These are phyloP conservation scores for Lithophane leautieri DNA, from an alignment of 2,888 invertebrate species.

Conservation along the genomic window DNA sequence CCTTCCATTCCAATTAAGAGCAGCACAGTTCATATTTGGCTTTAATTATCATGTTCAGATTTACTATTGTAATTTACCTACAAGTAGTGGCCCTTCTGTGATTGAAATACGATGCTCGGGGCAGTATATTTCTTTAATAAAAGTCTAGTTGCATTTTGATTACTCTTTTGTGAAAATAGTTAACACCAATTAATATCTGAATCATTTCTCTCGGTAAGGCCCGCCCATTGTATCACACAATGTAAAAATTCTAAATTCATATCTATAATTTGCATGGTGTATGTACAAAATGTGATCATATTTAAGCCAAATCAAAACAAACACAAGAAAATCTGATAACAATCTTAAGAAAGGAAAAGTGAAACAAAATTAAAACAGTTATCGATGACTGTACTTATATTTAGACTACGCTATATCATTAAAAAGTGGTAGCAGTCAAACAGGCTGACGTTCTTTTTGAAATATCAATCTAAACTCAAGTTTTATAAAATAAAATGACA, in stretches of 20 bases:
- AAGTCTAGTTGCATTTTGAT: neutral
- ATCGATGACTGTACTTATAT: constrained; percentile 44
- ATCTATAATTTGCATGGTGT: no score
- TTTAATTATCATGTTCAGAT: constrained; percentile 34
- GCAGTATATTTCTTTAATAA: neutral
- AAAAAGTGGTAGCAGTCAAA: constrained; percentile 62
- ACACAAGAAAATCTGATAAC: neutral
- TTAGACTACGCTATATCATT: constrained; percentile 38
- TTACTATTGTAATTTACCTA: constrained; percentile 34
- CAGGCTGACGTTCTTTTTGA: constrained; percentile 56
- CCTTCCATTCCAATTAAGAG: constrained; percentile 46
- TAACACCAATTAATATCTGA: neutral
- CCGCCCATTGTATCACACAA: no score
- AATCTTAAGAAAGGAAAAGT: constrained; percentile 3
- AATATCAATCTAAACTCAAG: constrained; percentile 60
- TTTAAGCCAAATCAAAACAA: neutral
- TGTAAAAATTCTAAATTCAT: no score
- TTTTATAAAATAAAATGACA: constrained; percentile 39
- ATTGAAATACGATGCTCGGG: constrained; percentile 23
- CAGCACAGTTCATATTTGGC: constrained; percentile 33
- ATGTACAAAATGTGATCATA: no score
- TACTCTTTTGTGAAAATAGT: neutral
- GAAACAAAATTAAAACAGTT: constrained; percentile 19
- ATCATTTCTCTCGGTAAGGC: no score
- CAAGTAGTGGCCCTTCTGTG: constrained; percentile 4